Evolutionary conservation across 30 jellyfish, hydroid and myxozoan genomes (phyloP), one percentile per base, ranked within the genome.

Genomic region (Mastigias papua): DNA sequence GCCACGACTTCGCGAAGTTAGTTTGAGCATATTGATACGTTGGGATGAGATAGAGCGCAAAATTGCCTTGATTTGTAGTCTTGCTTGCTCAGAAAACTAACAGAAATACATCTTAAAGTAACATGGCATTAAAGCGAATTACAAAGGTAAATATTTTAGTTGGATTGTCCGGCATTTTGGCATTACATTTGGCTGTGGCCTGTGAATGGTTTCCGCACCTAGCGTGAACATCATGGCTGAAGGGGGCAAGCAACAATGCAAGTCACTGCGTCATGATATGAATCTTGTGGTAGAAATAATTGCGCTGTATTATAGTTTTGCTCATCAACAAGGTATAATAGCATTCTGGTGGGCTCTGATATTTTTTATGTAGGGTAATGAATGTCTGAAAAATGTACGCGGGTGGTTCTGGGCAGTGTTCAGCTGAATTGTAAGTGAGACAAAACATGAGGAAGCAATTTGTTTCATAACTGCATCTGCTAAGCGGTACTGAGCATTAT

Each of bases 121-220:
- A 27, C 86, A 82, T 82, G 91, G 91, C 91, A 37, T 73, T 82
- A 60, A 82, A 82, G 80, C 67, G 91, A 68, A 82, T 82, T 64
- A 82, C 58, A 63, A 82, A 82, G 91, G 91, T 82, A 68, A 82
- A 46, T 46, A 11, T 46, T 80, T 42, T 80, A 46, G 68, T 73
- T 63, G 16, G 48, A 17, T 42, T 68, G 60, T 46, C 13, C 68
- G 48, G 70, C 67, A 65, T 80, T 80, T 46, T 64, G 82, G 51
- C 16, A 5, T 16, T 21, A 66, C 60, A 65, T 80, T 42, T 58
- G 21, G 29, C 60, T 80, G 81, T 64, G 73, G 78, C 25, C 31
- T 33, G 34, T n/a, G 48, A 68, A 31, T 37, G 70, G 72, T 82
- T 82, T 67, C 91, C 91, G 91, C 84, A 67, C 23, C 67, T 54